Conservation (phyloP, 2,888 invertebrate genomes). For the Melanostoma scalare region DNA sequence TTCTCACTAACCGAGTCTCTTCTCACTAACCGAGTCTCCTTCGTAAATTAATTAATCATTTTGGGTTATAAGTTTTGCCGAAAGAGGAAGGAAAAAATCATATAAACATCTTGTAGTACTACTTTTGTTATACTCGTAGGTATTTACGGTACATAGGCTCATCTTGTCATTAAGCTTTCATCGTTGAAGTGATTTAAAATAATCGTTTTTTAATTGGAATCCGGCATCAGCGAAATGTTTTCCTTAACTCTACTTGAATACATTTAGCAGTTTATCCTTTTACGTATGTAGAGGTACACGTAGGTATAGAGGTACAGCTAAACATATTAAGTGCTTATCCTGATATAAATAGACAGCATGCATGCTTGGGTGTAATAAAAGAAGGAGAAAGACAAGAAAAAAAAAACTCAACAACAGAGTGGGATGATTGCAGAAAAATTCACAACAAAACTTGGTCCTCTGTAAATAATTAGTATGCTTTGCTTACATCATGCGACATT, state of each 20-base stretch:
- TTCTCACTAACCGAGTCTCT: constrained; percentile 48
- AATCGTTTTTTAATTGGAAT: constrained; percentile 67
- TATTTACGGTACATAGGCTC: not conserved
- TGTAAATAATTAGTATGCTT: constrained; percentile 71
- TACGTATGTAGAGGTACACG: constrained; percentile 1
- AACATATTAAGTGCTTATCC: constrained; percentile 59
- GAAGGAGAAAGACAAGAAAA: constrained; percentile 3
- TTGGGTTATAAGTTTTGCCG: constrained; percentile 65
- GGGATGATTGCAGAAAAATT: constrained; percentile 48
- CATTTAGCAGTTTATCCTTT: constrained; percentile 39
- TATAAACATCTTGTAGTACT: constrained; percentile 21
- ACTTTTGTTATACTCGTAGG: not conserved
- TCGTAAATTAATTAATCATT: constrained; percentile 76
- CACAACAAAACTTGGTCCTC: constrained; percentile 60
- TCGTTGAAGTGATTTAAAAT: constrained; percentile 40
- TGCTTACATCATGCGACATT: constrained; percentile 69
- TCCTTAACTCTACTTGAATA: constrained; percentile 44
- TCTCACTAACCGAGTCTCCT: constrained; percentile 74
- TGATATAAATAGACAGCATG: constrained; percentile 25
- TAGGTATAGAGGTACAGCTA: constrained; percentile 12
- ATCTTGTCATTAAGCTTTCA: constrained; percentile 41
- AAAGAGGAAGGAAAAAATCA: constrained; percentile 2
- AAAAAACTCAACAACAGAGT: not conserved
- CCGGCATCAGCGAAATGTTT: constrained; percentile 6
- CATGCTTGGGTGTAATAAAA: constrained; percentile 41